These are phyloP conservation scores for Pterostichus madidus DNA, from an alignment of 2,888 invertebrate genomes.

Conservation along the genomic window DNA sequence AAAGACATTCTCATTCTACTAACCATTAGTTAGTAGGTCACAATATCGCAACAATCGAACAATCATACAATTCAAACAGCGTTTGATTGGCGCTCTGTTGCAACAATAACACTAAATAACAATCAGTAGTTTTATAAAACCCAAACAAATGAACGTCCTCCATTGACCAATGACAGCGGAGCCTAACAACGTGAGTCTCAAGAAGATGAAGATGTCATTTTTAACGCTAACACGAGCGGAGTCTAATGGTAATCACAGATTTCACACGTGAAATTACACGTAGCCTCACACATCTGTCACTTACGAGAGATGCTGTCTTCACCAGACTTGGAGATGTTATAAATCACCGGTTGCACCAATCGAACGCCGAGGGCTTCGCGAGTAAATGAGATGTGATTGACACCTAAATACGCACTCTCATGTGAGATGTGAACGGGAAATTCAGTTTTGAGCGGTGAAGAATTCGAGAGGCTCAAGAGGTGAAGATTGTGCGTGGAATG, in stretches of 20 bases:
- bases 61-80: constrained; percentile 5
- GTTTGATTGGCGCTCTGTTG: constrained; percentile 32
- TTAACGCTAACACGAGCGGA: constrained; percentile 4
- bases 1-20: not conserved
- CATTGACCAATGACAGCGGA: not conserved
- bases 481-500: no score
- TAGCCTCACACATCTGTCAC: constrained; percentile 73
- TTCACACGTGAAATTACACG: constrained; percentile 75
- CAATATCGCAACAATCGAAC: constrained; percentile 5
- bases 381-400: constrained; percentile 55
- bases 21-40: constrained; percentile 22
- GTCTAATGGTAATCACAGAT: constrained; percentile 73
- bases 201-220: constrained; percentile 42
- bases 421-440: constrained; percentile 2
- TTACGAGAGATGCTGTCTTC: constrained; percentile 70
- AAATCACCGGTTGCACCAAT: constrained; percentile 32
- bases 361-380: constrained; percentile 2
- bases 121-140: constrained; percentile 13
- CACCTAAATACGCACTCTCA: constrained; percentile 35
- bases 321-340: constrained; percentile 28
- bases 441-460: not conserved
- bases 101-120: constrained; percentile 45
- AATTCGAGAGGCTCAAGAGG: no score
- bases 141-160: constrained; percentile 9
- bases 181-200: not conserved